phyloP scores from a whole-genome alignment of 2,797 vertebrate genomes.

The Hephaestus fuliginosus region DNA sequence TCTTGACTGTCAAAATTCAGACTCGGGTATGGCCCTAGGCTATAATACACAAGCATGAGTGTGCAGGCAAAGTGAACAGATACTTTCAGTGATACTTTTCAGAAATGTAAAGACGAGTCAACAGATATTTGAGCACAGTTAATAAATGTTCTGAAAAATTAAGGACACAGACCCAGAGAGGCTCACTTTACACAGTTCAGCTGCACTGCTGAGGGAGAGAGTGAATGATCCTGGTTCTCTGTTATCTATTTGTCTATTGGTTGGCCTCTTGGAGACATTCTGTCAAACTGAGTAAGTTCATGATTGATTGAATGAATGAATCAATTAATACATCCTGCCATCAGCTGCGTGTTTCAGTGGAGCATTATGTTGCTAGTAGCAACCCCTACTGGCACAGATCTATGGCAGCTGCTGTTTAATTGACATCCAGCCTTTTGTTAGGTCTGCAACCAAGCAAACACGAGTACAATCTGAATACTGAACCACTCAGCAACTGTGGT shows the following conservation, averaged over 20 bases:
- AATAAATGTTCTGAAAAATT: neutral
- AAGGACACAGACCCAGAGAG: neutral
- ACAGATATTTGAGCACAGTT: neutral
- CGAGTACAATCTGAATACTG: neutral
- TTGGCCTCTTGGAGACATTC: conserved; percentile 1
- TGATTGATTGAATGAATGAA: conserved; percentile 7
- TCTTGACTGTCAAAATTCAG: too few relatives aligned
- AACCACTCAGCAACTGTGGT: neutral
- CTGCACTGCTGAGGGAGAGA: neutral
- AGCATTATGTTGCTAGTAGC: neutral
- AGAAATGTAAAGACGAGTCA: neutral
- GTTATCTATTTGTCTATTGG: neutral
- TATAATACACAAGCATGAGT: neutral
- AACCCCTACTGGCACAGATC: neutral
- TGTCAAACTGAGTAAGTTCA: neutral
- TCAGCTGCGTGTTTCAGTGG: too few relatives aligned
- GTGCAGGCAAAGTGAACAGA: neutral
- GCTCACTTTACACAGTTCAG: neutral
- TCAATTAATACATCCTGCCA: conserved; percentile 17
- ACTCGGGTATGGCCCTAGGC: too few relatives aligned
- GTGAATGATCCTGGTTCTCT: neutral
- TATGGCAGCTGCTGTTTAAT: neutral
- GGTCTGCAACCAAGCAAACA: neutral
- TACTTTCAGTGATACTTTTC: neutral
- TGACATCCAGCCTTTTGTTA: neutral